phyloP scores from a whole-genome alignment of 2,888 invertebrate species.

The Shargacucullia verbasci region DNA sequence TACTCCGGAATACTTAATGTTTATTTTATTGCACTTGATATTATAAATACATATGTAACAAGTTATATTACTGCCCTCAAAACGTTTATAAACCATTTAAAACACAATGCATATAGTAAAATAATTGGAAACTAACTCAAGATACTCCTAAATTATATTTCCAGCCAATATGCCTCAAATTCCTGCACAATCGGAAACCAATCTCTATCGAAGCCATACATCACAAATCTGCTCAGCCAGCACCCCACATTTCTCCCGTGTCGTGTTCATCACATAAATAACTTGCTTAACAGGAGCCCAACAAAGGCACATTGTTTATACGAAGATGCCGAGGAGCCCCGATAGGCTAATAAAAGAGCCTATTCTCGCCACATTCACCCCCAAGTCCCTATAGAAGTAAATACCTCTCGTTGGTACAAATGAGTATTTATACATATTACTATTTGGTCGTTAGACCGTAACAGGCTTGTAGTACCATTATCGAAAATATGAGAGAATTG shows the following conservation, averaged over 20 bases:
- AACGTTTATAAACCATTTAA: no score
- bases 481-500: constrained; percentile 37
- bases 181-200: constrained; percentile 43
- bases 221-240: constrained; percentile 44
- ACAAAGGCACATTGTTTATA: constrained; percentile 62
- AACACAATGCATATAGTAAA: no score
- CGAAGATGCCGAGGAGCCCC: constrained; percentile 61
- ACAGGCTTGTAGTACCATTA: constrained; percentile 23
- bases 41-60: no score
- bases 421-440: constrained; percentile 45
- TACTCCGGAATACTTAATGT: no score
- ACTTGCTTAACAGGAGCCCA: constrained; percentile 55
- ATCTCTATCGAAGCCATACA: constrained; percentile 37
- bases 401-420: constrained; percentile 46
- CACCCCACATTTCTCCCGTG: constrained; percentile 42
- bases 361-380: constrained; percentile 58
- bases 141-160: neutral
- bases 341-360: constrained; percentile 68
- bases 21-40: no score
- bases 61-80: no score
- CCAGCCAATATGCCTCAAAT: constrained; percentile 10
- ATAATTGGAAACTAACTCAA: neutral
- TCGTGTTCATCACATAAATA: constrained; percentile 61
- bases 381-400: constrained; percentile 47
- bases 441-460: constrained; percentile 32